Conservation (phyloP, 1,140 invertebrate species). For the Akabosia matsudoensis region DNA sequence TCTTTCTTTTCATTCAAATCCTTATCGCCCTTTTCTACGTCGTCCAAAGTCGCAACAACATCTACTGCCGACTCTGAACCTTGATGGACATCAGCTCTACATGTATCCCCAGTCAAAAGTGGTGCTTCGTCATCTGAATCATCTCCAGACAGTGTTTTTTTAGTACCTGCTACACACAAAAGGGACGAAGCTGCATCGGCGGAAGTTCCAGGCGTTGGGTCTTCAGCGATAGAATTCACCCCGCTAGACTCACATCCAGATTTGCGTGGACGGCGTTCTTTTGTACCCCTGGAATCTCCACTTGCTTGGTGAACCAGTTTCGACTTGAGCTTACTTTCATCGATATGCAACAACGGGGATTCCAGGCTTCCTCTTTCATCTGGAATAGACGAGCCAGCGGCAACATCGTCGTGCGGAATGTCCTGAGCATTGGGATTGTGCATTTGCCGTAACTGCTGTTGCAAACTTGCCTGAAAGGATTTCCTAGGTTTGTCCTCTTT, state of each 20-base stretch:
- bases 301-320: no score
- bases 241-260: no score
- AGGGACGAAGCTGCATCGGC: not conserved
- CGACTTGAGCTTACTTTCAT: no score
- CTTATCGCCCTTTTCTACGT: not conserved
- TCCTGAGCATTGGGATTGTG: conserved; percentile 41
- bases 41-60: not conserved
- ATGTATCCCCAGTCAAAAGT: not conserved
- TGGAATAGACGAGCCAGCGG: no score
- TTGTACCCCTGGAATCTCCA: no score
- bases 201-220: not conserved
- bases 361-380: no score
- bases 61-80: not conserved
- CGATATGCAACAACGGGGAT: no score
- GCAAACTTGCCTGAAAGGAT: conserved; percentile 54
- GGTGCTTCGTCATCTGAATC: not conserved
- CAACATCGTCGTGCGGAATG: no score
- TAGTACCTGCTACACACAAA: not conserved
- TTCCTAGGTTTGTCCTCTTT: conserved; percentile 71
- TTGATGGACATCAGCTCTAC: not conserved
- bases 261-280: no score
- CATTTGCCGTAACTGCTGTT: conserved; percentile 46
- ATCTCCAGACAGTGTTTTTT: not conserved
- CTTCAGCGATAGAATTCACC: no score
- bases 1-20: not conserved